Base-by-base conservation (phyloP, 2,113 vertebrate species). In the Oenanthe oenanthe region DNA sequence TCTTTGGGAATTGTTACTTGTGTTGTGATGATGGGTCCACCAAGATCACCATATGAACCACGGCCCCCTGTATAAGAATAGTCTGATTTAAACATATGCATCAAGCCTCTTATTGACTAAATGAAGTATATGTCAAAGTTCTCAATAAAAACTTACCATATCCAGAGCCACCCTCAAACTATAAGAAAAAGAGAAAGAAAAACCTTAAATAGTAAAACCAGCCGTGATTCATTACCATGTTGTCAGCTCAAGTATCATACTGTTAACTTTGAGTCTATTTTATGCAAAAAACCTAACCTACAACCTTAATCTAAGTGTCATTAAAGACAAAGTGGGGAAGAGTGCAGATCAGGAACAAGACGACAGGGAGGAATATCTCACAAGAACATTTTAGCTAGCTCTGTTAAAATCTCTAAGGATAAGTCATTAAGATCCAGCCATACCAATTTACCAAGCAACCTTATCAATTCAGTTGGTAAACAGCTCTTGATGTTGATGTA, bases 1-100 rank as follows among this genome's bases (percentile, higher is more conserved):
- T 99, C 99, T 98, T 99, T 99, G 77, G 99, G 99, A 98, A 99
- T 99, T 15, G 99, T 99, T 98, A 99, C 99, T 99, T 99, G 99
- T 94, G 99, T 99, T 97, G 99, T 99, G 96, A 99, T 99, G 95
- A 99, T 99, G 71, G 99, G 99, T 80, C 99, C 99, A 63, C 99
- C 99, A 97, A 99, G 98, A 97, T 99, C 99, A 89, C 98, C 99
- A 61, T 99, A 99, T 89, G 98, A 99, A 82, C 99, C 98, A 93
- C 99, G 98, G 80, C 99, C 99, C 97, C 98, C 98, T 97, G 98
- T 96, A 88, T 98, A 98, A 97, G 97, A 98, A 97, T 98, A 98
- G 92, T 98, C 97, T 97, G 95, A 97, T 98, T 98, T 97, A 97
- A 98, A 97, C 26, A 82, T 96, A 96, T 96, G 97, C 88, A 98